phyloP scores from a whole-genome alignment of 1,140 invertebrate species.

The Zaprionus africanus region DNA sequence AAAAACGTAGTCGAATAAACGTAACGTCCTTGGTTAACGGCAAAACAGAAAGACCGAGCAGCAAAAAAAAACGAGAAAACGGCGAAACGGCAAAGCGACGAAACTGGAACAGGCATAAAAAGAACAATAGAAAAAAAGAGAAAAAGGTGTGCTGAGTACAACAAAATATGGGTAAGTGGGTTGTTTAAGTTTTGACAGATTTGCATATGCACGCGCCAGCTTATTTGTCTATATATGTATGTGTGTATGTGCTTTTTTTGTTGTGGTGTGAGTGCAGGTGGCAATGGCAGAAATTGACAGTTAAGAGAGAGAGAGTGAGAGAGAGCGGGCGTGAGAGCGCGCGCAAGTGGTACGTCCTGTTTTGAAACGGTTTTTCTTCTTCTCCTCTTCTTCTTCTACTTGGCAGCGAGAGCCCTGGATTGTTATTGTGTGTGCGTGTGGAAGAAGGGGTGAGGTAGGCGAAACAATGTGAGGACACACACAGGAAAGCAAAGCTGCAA shows the following conservation, averaged over 20 bases:
- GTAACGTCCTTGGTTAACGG: conserved; percentile 57
- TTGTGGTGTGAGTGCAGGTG: conserved; percentile 29
- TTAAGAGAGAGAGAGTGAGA: conserved; percentile 13
- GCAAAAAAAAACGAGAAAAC: conserved; percentile 10
- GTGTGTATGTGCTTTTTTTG: conserved; percentile 3
- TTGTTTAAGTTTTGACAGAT: conserved; percentile 59
- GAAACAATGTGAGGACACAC: conserved; percentile 63
- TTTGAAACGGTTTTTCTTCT: conserved; percentile 63
- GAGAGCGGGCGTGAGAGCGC: conserved; percentile 37
- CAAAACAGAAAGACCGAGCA: conserved; percentile 35
- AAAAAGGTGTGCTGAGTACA: conserved; percentile 56
- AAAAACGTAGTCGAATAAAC: conserved; percentile 41
- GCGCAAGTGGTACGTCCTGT: conserved; percentile 55
- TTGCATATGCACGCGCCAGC: conserved; percentile 50
- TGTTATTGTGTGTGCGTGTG: conserved; percentile 29
- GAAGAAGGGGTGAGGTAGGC: conserved; percentile 9
- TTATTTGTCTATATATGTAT: conserved; percentile 3
- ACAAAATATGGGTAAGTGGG: conserved; percentile 75
- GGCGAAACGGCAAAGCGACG: conserved; percentile 32
- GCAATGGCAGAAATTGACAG: conserved; percentile 48
- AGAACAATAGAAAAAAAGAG: conserved; percentile 37
- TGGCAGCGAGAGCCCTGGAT: conserved; percentile 31
- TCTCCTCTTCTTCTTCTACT: conserved; percentile 53
- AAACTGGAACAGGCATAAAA: conserved; percentile 50
- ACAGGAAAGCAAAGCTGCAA: conserved; percentile 20